Base-by-base conservation (phyloP, 2,888 invertebrate species). In the Lasioglossum pauxillum region DNA sequence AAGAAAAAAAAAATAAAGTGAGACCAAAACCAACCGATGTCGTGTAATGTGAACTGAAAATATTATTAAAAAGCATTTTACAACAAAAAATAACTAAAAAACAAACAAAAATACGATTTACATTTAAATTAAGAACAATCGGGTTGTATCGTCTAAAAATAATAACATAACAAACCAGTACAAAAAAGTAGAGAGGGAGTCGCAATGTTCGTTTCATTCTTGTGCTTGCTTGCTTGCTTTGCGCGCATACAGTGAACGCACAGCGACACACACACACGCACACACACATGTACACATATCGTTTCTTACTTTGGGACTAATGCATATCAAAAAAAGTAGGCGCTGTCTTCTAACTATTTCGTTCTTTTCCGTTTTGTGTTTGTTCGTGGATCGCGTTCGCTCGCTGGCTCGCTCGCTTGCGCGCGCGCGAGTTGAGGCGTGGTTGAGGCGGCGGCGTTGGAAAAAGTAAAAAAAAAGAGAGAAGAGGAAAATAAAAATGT, bases 11-110 rank as follows among this genome's bases (percentile, higher is more conserved):
- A 78, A 83, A 82, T 87, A 90, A 92, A 91, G 83, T 90, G 91
- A 94, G 88, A 93, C 92, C 91, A 93, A 92, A 93, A 92, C 90
- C 90, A 92, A 84, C 91, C 85, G 91, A 89, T 90, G 69, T 90
- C 80, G 89, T 93, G 91, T 95, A 95, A 95, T 95, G 92, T 94
- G 95, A 95, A 95, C 95, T 95, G 95, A 95, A 95, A 95, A 95
- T 95, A 95, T 95, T 95, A 95, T 95, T 95, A 95, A 95, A 95
- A 95, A 95, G 95, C 95, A 95, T 95, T 95, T 95, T 95, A 95
- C 95, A 95, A 95, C 95, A 95, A 95, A 95, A 95, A 94, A 95
- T 94, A 95, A 95, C 94, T 94, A 95, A 94, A 95, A 95, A 95
- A 95, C 95, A 95, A 95, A 95, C 95, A 95, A 95, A 95, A 95